Percentiles rank a stretch among this genome's conserved stretches.
phyloP scores from a whole-genome alignment of 2,888 invertebrate genomes.

The Tipula unca region DNA sequence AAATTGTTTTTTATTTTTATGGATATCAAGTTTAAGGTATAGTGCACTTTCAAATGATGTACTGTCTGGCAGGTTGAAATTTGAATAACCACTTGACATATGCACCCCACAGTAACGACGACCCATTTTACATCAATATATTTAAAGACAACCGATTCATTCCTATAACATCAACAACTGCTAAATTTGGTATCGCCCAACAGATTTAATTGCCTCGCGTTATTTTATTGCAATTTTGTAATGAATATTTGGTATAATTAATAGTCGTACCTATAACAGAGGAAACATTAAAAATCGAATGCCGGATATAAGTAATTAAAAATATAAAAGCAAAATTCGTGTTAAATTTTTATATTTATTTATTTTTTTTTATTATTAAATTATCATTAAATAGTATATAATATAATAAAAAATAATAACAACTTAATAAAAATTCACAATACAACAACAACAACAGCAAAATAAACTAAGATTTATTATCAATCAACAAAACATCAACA shows the following conservation, averaged over 20 bases:
- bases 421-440: not conserved
- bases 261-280: not conserved
- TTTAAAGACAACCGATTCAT: too few relatives aligned
- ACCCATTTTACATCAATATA: too few relatives aligned
- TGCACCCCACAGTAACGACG: too few relatives aligned
- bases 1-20: too few relatives aligned
- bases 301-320: conserved; percentile 16
- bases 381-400: not conserved
- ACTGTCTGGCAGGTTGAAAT: too few relatives aligned
- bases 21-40: too few relatives aligned
- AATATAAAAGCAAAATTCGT: not conserved
- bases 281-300: not conserved
- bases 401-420: not conserved
- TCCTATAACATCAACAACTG: too few relatives aligned
- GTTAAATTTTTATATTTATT: not conserved
- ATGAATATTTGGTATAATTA: not conserved
- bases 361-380: not conserved
- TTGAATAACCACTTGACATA: too few relatives aligned
- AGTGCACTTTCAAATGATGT: too few relatives aligned
- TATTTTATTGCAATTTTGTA: not conserved
- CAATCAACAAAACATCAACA: conserved; percentile 19
- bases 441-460: not conserved
- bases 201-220: not conserved
- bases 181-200: too few relatives aligned
- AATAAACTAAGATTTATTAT: conserved; percentile 15